Conservation (phyloP, 92 coral and sea anemone genomes). For the Desmophyllum pertusum region DNA sequence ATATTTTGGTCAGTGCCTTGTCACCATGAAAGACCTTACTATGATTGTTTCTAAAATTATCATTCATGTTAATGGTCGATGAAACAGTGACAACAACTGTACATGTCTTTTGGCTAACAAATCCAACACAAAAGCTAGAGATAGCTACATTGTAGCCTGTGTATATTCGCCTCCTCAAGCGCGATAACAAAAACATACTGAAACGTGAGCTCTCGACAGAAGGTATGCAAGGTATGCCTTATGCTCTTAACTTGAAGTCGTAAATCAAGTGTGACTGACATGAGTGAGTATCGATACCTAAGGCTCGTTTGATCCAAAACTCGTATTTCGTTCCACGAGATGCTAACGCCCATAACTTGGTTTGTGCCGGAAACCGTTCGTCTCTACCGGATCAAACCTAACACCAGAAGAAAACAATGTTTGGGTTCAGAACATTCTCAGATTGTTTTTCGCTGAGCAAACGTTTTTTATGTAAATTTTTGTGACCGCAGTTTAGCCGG, state of each 20-base stretch:
- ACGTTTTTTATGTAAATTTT: not conserved
- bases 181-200: not conserved
- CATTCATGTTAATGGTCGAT: not conserved
- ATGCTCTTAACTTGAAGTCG: not conserved
- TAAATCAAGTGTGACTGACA: not conserved
- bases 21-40: not conserved
- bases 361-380: not conserved
- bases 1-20: not conserved
- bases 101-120: not conserved
- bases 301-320: not conserved
- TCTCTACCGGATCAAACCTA: not conserved
- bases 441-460: not conserved
- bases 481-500: not conserved
- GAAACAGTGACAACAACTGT: not conserved
- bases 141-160: too few relatives aligned
- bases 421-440: not conserved
- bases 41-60: not conserved
- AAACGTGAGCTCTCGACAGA: not conserved
- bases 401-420: not conserved
- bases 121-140: not conserved
- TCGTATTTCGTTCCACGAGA: not conserved
- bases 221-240: too few relatives aligned
- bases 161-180: too few relatives aligned
- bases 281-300: constrained; percentile 4
- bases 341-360: not conserved